These are phyloP conservation scores for Apolygus lucorum DNA, from an alignment of 1,140 invertebrate genomes.

Conservation along the genomic window DNA sequence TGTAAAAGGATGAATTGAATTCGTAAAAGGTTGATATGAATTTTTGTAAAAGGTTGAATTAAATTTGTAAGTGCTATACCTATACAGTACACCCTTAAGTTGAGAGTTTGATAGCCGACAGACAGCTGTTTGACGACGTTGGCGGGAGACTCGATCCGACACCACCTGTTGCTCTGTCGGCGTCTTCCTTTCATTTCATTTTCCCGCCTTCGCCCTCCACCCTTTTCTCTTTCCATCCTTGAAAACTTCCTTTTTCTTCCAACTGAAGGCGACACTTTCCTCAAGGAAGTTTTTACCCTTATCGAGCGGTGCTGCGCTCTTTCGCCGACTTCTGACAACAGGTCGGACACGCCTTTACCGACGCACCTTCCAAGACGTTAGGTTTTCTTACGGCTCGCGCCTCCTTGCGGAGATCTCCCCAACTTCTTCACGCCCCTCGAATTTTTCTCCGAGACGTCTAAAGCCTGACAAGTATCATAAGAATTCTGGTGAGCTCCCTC, in stretches of 20 bases:
- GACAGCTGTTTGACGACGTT: too few relatives aligned
- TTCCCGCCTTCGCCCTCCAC: not conserved
- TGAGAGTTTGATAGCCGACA: too few relatives aligned
- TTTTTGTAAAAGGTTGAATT: too few relatives aligned
- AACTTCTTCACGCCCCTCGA: constrained; percentile 2
- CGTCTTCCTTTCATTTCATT: constrained; percentile 8
- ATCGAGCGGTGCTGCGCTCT: not conserved
- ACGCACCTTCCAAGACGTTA: not conserved
- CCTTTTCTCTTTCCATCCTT: not conserved
- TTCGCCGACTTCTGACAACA: not conserved
- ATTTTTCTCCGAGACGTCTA: not conserved
- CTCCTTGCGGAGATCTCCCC: not conserved
- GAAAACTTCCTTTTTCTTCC: constrained; percentile 14
- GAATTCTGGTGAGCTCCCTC: too few relatives aligned
- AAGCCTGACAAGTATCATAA: not conserved
- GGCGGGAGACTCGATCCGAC: not conserved
- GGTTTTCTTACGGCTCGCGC: not conserved
- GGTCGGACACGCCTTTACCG: not conserved
- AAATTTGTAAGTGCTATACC: too few relatives aligned
- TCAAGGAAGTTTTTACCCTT: not conserved
- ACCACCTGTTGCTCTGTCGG: not conserved
- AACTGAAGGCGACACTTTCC: constrained; percentile 9
- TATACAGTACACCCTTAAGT: too few relatives aligned
- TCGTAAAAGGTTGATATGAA: too few relatives aligned
- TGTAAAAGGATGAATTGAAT: too few relatives aligned